These are phyloP conservation scores for Cylas formicarius DNA, from an alignment of 1,140 invertebrate species.

Conservation along the genomic window DNA sequence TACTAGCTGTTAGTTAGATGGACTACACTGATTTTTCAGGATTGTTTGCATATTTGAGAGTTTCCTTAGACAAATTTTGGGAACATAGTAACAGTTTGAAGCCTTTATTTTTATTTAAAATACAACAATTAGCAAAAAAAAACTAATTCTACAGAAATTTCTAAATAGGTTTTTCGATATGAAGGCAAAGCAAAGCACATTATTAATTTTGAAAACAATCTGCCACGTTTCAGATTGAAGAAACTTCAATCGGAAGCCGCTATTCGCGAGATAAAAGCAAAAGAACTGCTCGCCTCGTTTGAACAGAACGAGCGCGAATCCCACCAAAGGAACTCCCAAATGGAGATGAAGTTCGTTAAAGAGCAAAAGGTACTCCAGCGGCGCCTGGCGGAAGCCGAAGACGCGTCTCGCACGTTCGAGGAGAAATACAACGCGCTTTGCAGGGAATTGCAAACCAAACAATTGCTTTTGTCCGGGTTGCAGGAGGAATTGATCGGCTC, in stretches of 20 bases:
- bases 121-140: no score
- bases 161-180: background rate
- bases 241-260: conserved; percentile 57
- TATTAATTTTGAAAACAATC: no score
- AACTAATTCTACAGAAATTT: background rate
- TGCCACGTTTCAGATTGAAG: conserved; percentile 52
- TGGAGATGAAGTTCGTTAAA: conserved; percentile 59
- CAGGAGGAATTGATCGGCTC: conserved; percentile 51
- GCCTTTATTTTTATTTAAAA: no score
- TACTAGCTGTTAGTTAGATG: no score
- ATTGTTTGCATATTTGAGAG: no score
- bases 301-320: conserved; percentile 66
- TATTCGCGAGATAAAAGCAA: conserved; percentile 57
- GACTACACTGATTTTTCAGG: no score
- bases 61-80: no score
- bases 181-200: no score
- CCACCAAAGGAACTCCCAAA: conserved; percentile 58
- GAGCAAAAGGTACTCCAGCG: conserved; percentile 50
- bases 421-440: conserved; percentile 55
- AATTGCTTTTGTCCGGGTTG: conserved; percentile 49
- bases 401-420: conserved; percentile 44
- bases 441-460: conserved; percentile 55
- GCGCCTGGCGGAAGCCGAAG: conserved; percentile 41
- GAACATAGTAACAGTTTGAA: no score
- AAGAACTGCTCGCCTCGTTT: conserved; percentile 58